Conservation (phyloP, 2,797 vertebrate species). For the Sus cebifrons region DNA sequence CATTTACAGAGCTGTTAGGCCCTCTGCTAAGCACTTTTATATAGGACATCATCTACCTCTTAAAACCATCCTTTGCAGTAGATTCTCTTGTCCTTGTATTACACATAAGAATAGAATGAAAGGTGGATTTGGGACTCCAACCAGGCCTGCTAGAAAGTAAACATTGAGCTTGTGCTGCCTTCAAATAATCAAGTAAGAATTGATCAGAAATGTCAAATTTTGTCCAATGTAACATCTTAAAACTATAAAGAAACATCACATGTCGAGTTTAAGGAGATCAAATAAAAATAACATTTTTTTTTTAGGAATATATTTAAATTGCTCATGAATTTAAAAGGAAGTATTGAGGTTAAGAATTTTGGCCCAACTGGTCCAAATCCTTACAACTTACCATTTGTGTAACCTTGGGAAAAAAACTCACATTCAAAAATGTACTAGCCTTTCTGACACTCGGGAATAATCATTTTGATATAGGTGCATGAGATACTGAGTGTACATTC, state of each 20-base stretch:
- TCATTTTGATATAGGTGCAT: background rate
- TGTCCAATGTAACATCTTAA: background rate
- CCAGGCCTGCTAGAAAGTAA: background rate
- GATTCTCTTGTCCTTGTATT: background rate
- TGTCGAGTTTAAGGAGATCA: background rate
- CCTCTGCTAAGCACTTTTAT: background rate
- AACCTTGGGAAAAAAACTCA: background rate
- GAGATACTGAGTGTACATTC: background rate
- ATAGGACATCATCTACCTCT: background rate
- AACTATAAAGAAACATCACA: background rate
- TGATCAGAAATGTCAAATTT: background rate
- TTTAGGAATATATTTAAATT: constrained; percentile 14
- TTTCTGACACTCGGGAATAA: background rate
- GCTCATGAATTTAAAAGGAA: background rate
- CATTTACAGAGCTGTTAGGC: background rate
- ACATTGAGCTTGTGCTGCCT: background rate
- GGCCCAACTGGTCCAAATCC: background rate
- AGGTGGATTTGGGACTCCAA: background rate
- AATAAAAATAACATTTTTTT: background rate
- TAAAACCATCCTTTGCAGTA: background rate
- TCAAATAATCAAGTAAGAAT: background rate
- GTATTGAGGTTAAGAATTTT: background rate
- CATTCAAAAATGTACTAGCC: background rate
- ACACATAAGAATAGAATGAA: background rate
- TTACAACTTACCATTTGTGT: background rate